Evolutionary conservation across 2,797 vertebrate genomes (phyloP).

Genomic region (Odontamblyopus rebecca): DNA sequence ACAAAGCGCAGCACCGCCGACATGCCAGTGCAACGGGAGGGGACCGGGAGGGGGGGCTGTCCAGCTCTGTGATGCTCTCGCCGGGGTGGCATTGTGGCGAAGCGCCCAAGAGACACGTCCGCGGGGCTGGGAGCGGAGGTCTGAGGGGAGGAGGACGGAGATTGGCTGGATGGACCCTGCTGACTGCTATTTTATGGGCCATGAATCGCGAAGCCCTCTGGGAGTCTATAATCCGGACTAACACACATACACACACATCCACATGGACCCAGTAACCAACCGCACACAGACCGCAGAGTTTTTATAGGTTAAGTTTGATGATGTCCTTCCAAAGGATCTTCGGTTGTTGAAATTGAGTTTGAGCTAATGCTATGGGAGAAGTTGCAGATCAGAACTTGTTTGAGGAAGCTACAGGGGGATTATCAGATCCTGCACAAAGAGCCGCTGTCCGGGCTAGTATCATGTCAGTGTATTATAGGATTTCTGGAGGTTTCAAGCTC

Average conservation of each 20-base stretch:
- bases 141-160: constrained; percentile 45
- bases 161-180: constrained; percentile 76
- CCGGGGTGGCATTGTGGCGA: constrained; percentile 68
- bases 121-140: constrained; percentile 40
- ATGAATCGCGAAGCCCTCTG: constrained; percentile 77
- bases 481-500: no score
- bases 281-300: background rate
- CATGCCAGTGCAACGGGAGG: constrained; percentile 59
- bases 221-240: constrained; percentile 79
- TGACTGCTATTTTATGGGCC: constrained; percentile 79
- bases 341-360: background rate
- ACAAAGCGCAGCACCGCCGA: constrained; percentile 57
- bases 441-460: no score
- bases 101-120: constrained; percentile 60
- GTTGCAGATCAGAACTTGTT: no score
- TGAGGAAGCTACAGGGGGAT: no score
- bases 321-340: background rate
- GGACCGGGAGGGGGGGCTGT: constrained; percentile 62
- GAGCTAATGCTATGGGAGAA: background rate
- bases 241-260: constrained; percentile 23
- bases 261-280: constrained; percentile 67
- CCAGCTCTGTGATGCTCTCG: constrained; percentile 60
- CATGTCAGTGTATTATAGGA: no score
- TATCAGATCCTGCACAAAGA: no score
- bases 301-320: background rate